A percentile compares a stretch with the other conserved stretches of the same genome.
phyloP scores from a whole-genome alignment of 2,888 invertebrate species.

The Vanessa cardui region DNA sequence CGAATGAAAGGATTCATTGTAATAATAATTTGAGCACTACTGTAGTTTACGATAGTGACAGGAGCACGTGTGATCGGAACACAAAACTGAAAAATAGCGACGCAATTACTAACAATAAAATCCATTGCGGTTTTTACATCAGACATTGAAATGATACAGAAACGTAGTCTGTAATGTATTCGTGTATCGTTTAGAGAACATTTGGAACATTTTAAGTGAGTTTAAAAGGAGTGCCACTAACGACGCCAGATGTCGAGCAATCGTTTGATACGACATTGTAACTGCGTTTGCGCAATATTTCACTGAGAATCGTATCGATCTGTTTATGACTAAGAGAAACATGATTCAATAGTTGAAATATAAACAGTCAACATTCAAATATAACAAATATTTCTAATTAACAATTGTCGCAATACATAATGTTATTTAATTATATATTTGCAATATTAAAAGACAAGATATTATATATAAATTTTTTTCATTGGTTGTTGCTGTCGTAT shows the following conservation, averaged over 20 bases:
- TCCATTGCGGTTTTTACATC: neutral
- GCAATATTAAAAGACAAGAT: too few relatives aligned
- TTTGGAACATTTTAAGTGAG: constrained; percentile 6
- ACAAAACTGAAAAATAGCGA: neutral
- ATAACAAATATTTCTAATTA: neutral
- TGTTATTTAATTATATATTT: too few relatives aligned
- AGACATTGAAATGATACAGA: neutral
- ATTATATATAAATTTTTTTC: too few relatives aligned
- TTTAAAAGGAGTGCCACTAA: constrained; percentile 15
- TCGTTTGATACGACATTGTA: constrained; percentile 51
- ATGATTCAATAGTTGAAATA: constrained; percentile 11
- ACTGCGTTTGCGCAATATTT: constrained; percentile 56
- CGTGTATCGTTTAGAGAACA: neutral
- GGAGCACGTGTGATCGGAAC: constrained; percentile 8
- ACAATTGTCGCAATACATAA: neutral
- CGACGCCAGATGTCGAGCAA: constrained; percentile 59
- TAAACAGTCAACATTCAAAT: neutral
- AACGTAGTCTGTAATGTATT: neutral
- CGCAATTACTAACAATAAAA: neutral
- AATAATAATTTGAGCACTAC: constrained; percentile 10
- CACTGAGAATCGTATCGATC: constrained; percentile 18
- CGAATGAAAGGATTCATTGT: constrained; percentile 15
- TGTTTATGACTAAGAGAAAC: constrained; percentile 13
- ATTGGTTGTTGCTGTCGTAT: too few relatives aligned
- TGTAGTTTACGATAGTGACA: constrained; percentile 11